phyloP scores from a whole-genome alignment of 2,888 invertebrate species.

The Callyntrura sp. region DNA sequence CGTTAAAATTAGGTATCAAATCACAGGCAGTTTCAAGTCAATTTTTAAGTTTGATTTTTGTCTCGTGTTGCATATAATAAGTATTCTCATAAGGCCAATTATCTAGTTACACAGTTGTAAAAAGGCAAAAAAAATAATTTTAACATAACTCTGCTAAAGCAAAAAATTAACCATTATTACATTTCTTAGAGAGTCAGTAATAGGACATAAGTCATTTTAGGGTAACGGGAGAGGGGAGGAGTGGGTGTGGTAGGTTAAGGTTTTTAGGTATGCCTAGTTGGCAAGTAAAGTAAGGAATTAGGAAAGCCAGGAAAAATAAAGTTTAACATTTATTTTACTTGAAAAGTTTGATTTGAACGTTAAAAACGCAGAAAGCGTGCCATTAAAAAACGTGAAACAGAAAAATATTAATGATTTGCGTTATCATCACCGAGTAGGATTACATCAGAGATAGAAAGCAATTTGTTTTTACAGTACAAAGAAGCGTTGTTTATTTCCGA shows the following conservation, averaged over 20 bases:
- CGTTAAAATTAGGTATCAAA: constrained; percentile 44
- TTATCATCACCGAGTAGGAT: not conserved
- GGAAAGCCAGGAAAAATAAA: constrained; percentile 52
- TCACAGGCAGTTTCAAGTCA: constrained; percentile 28
- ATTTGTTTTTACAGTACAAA: constrained; percentile 58
- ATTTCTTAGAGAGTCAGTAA: constrained; percentile 51
- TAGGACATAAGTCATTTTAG: constrained; percentile 34
- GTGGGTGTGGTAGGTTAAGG: no score
- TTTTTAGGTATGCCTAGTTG: not conserved
- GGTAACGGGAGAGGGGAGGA: not conserved
- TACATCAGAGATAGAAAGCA: constrained; percentile 19
- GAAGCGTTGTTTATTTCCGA: constrained; percentile 43
- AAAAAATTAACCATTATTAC: not conserved
- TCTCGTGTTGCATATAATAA: constrained; percentile 24
- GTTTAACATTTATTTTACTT: constrained; percentile 12
- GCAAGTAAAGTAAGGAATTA: constrained; percentile 17
- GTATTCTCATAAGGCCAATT: constrained; percentile 70
- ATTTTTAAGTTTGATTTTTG: constrained; percentile 43
- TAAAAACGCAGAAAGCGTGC: constrained; percentile 59
- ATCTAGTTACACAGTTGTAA: constrained; percentile 60
- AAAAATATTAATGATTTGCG: not conserved
- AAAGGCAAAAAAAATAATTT: not conserved
- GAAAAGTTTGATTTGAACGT: constrained; percentile 42
- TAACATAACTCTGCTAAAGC: not conserved
- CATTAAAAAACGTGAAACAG: not conserved